A percentile compares a stretch with the other conserved stretches of the same genome.
Evolutionary conservation across 2,888 invertebrate genomes (phyloP).

Genomic region (Macrophya alboannulata): DNA sequence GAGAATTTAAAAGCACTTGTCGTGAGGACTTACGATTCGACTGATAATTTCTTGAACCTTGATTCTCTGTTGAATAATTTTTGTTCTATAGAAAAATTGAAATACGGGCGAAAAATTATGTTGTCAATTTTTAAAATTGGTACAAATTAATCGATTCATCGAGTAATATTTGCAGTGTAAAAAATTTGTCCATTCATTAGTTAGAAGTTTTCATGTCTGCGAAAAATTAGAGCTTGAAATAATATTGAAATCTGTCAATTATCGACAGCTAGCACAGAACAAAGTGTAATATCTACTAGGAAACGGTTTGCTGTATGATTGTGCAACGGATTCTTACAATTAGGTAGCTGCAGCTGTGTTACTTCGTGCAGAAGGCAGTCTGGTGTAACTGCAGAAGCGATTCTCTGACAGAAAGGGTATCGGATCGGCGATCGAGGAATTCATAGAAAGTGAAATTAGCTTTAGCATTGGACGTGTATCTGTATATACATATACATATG

Average conservation of each 20-base stretch:
- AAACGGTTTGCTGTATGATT: neutral
- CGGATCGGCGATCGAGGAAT: slow-evolving; percentile 26
- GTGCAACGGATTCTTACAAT: slow-evolving; percentile 6
- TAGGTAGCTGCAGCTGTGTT: slow-evolving; percentile 12
- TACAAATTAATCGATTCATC: neutral
- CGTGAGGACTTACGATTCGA: neutral
- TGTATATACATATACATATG: neutral
- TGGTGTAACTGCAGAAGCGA: slow-evolving; percentile 27
- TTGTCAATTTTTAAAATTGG: neutral
- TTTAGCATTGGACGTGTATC: neutral
- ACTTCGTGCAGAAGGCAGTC: slow-evolving; percentile 38
- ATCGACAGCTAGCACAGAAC: neutral
- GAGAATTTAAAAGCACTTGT: neutral
- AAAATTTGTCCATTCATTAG: neutral
- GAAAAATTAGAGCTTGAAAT: neutral
- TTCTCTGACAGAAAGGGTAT: slow-evolving; percentile 33
- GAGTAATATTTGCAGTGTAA: neutral
- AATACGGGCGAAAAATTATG: neutral
- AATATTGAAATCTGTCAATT: neutral
- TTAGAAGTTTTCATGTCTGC: no score
- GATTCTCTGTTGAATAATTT: neutral
- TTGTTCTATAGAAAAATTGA: neutral
- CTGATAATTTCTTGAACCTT: neutral
- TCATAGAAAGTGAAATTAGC: slow-evolving; percentile 43
- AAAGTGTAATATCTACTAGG: neutral